phyloP scores from a whole-genome alignment of 2,113 vertebrate genomes.

The Spea bombifrons region DNA sequence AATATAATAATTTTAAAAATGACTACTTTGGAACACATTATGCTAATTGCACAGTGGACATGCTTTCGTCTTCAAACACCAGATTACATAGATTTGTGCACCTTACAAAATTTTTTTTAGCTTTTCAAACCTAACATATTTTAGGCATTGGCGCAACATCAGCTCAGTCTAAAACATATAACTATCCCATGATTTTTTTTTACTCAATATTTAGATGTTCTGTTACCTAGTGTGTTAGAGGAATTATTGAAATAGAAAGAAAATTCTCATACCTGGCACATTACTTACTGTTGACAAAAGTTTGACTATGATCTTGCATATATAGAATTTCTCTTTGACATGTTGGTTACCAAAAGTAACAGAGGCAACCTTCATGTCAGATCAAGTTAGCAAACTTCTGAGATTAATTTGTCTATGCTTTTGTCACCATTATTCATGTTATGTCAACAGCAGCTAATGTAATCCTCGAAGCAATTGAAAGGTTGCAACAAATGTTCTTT shows the following conservation, averaged over 20 bases:
- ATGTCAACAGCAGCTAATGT: slow-evolving; percentile 28
- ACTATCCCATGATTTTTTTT: no score
- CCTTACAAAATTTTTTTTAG: no score
- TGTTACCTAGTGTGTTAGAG: background rate
- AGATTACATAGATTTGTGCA: no score
- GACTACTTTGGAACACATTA: no score
- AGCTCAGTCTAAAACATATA: no score
- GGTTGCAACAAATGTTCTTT: slow-evolving; percentile 31
- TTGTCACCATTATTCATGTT: slow-evolving; percentile 34
- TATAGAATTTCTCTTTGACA: slow-evolving; percentile 3
- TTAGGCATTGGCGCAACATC: no score
- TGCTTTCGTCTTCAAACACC: no score
- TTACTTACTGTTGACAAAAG: background rate
- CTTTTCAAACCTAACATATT: no score
- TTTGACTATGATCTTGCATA: background rate
- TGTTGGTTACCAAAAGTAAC: background rate
- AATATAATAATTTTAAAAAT: no score
- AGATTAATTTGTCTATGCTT: slow-evolving; percentile 6
- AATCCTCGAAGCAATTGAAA: slow-evolving; percentile 18
- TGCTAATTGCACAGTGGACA: no score
- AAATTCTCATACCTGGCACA: background rate
- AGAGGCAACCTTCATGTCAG: background rate
- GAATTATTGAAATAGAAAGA: background rate
- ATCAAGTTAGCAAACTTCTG: background rate
- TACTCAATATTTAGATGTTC: no score